phyloP scores from a whole-genome alignment of 1,140 invertebrate genomes.

The Cotesia chilonis region DNA sequence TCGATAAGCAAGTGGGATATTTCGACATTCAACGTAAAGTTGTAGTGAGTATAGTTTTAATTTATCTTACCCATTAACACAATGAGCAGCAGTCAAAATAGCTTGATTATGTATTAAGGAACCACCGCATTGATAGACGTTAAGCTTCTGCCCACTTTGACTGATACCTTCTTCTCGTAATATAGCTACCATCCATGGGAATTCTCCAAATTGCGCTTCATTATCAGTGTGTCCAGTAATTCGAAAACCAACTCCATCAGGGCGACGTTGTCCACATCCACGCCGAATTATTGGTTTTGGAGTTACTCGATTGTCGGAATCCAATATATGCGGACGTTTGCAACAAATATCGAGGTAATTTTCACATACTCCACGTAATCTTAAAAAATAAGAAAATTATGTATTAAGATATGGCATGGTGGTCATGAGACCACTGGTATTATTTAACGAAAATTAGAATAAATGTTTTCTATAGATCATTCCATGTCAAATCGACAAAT shows the following conservation, averaged over 20 bases:
- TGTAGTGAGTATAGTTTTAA: neutral
- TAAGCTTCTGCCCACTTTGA: constrained; percentile 65
- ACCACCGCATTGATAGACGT: constrained; percentile 79
- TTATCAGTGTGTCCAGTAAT: constrained; percentile 73
- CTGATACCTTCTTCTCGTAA: constrained; percentile 70
- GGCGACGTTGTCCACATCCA: constrained; percentile 76
- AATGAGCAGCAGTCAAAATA: constrained; percentile 78
- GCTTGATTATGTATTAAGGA: constrained; percentile 76
- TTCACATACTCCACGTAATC: constrained; percentile 66
- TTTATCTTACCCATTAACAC: constrained; percentile 58
- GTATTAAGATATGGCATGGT: neutral
- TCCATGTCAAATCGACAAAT: too few relatives aligned
- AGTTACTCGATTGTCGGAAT: constrained; percentile 43
- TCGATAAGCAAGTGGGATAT: too few relatives aligned
- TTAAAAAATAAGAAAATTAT: constrained; percentile 33
- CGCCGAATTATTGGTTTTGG: constrained; percentile 48
- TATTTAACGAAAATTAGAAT: too few relatives aligned
- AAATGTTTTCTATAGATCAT: too few relatives aligned
- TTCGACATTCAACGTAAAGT: too few relatives aligned
- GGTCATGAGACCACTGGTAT: too few relatives aligned
- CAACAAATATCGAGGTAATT: constrained; percentile 76
- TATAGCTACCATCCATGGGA: constrained; percentile 86
- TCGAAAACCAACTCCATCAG: constrained; percentile 74
- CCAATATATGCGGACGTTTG: constrained; percentile 53
- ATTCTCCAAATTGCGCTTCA: constrained; percentile 77